Evolutionary conservation across 2,888 invertebrate species (phyloP), one percentile per base, ranked within the genome.

Genomic region (Ditylenchus weischeri): DNA sequence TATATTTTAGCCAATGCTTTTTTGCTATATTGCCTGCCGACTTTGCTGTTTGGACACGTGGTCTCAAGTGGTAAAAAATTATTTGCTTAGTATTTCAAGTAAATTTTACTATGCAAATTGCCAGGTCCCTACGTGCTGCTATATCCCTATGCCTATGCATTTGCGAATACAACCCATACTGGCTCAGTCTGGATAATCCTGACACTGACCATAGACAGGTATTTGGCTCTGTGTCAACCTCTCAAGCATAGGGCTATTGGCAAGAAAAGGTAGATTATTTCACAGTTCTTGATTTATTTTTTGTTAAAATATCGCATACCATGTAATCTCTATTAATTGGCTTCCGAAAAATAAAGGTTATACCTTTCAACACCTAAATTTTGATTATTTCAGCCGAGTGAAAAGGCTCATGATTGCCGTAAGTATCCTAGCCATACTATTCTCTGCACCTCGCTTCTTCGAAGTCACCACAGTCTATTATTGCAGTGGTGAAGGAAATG

Each of bases 101-200:
- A 29, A 29, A 29, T 29, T 29, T 29, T 29, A 29, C 5, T 2
- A 5, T 29, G 29, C 2, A 4, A 2, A 43, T 6, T 43, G 11
- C 8, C 15, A 43, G 43, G 43, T 13, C 43, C 70, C 29, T 81
- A 81, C 68, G 78, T 78, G 21, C 72, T 75, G 69, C 68, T 81
- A 21, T 81, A 81, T 61, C 81, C 81, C 3, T 78, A 77, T 62
- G 78, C 77, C 18, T 81, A 81, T 71, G 75, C 76, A 10, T 77
- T 81, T 57, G 79, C 81, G 18, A 81, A 81, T 61, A 77, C 79
- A 38, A 79, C 79, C 10, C 79, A 80, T 63, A 81, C 81, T 29
- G 80, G 72, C 21, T 66, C 79, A n/a, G 80, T 81, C 13, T 81
- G 81, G 81, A 78, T 81, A 62, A 77, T 68, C 10, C 69, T 81